Evolutionary conservation across 2,888 invertebrate species (phyloP).

Genomic region (Spilosoma lubricipeda): DNA sequence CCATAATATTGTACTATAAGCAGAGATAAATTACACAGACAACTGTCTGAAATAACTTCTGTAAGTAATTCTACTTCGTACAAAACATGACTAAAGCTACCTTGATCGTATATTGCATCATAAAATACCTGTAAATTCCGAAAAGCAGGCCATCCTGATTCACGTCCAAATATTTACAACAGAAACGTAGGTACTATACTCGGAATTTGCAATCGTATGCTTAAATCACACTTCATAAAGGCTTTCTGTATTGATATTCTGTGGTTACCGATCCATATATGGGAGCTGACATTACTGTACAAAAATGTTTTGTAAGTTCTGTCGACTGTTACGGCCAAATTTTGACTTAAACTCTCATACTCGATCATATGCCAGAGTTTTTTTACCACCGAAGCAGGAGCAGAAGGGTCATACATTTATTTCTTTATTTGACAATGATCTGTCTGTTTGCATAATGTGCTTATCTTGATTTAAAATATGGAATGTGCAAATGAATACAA

Average conservation of each 20-base stretch:
- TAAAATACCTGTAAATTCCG: slow-evolving; percentile 48
- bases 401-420: neutral
- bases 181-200: slow-evolving; percentile 52
- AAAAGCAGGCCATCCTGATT: slow-evolving; percentile 61
- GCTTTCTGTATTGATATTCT: slow-evolving; percentile 34
- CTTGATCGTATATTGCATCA: slow-evolving; percentile 48
- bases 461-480: neutral
- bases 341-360: neutral
- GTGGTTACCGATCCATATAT: slow-evolving; percentile 25
- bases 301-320: slow-evolving; percentile 6
- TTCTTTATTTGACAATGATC: neutral
- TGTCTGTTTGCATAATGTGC: neutral
- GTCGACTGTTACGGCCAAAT: neutral
- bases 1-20: neutral
- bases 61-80: slow-evolving; percentile 28
- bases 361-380: neutral
- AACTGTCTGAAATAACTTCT: slow-evolving; percentile 5
- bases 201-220: slow-evolving; percentile 56
- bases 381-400: neutral
- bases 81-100: slow-evolving; percentile 38
- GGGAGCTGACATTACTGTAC: slow-evolving; percentile 20
- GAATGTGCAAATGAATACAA: neutral
- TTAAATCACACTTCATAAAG: slow-evolving; percentile 51
- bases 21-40: neutral
- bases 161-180: slow-evolving; percentile 54